These are phyloP conservation scores for Anabas testudineus DNA, from an alignment of 2,797 vertebrate genomes.

Conservation along the genomic window DNA sequence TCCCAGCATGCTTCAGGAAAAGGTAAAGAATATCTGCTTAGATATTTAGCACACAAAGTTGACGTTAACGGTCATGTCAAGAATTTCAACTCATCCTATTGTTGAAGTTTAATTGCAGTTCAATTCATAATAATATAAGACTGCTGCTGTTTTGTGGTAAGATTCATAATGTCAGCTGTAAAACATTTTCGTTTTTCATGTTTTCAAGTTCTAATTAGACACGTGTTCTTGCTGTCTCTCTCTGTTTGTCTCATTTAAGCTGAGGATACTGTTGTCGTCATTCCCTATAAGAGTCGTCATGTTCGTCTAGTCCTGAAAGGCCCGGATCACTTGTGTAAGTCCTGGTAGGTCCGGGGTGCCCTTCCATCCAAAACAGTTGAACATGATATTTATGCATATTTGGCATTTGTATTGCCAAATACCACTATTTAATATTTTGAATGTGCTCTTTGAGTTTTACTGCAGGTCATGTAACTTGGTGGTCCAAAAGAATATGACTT, in stretches of 20 bases:
- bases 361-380: constrained; percentile 74
- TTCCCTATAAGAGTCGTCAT: constrained; percentile 94
- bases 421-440: constrained; percentile 18
- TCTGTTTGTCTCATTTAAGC: constrained; percentile 74
- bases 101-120: background rate
- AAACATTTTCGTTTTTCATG: no score
- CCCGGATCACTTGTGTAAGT: constrained; percentile 98
- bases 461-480: constrained; percentile 6
- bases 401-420: constrained; percentile 31
- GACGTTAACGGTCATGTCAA: background rate
- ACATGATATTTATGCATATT: constrained; percentile 31
- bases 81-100: background rate
- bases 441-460: constrained; percentile 22
- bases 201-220: background rate
- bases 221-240: background rate
- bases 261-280: constrained; percentile 91
- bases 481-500: constrained; percentile 16
- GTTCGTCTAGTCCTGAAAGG: constrained; percentile 94
- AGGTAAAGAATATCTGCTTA: constrained; percentile 81
- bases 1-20: constrained; percentile 92
- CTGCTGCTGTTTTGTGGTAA: background rate
- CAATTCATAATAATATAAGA: background rate
- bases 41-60: background rate
- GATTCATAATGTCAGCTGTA: background rate
- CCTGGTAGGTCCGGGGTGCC: constrained; percentile 87